Percentiles rank a stretch among this genome's conserved stretches.
Conservation (phyloP, 2,797 vertebrate genomes). For the Rallus crepitans region DNA sequence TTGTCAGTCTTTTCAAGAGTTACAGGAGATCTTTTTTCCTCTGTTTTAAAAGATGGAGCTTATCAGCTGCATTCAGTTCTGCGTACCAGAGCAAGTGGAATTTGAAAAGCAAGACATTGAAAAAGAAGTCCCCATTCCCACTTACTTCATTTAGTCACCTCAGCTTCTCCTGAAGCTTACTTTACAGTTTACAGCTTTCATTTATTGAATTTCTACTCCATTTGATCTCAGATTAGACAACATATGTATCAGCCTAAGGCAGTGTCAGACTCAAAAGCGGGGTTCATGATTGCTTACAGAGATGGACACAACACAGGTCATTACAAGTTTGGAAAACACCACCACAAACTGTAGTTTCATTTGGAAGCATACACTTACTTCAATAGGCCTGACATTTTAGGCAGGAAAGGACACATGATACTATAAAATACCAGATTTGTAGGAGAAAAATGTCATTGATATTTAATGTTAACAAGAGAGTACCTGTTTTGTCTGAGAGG, state of each 20-base stretch:
- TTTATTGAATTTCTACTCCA: not conserved
- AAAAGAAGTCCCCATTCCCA: not conserved
- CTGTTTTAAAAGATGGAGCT: not conserved
- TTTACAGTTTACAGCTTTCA: not conserved
- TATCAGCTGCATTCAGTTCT: not conserved
- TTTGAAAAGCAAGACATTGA: not conserved
- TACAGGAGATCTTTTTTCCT: not conserved
- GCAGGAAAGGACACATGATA: not conserved
- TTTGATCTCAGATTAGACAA: not conserved
- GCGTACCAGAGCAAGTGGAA: not conserved
- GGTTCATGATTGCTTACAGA: not conserved
- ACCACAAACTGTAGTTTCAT: not conserved
- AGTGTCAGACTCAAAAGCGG: not conserved
- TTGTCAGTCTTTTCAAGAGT: not conserved
- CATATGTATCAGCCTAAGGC: not conserved
- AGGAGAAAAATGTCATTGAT: not conserved
- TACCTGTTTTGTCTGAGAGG: not conserved
- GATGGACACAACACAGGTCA: not conserved
- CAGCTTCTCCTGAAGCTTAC: not conserved
- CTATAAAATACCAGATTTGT: not conserved
- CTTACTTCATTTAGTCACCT: not conserved
- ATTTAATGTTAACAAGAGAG: not conserved
- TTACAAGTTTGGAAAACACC: not conserved
- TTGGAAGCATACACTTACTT: not conserved
- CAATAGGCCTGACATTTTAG: not conserved